These are phyloP conservation scores for Cyaniris semiargus DNA, from an alignment of 2,888 invertebrate species.

Conservation along the genomic window DNA sequence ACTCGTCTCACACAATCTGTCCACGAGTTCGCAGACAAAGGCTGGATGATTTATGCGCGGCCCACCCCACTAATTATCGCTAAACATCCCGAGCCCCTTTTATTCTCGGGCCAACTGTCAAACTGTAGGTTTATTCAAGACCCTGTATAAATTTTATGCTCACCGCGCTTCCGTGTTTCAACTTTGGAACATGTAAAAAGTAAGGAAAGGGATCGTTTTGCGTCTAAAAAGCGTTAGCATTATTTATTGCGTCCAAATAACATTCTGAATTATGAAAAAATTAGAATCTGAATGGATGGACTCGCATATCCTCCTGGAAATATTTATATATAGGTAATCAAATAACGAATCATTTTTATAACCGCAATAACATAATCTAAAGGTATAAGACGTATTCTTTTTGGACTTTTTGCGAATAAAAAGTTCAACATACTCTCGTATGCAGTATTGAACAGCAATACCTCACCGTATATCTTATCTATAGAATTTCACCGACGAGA, in stretches of 20 bases:
- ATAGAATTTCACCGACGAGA: slow-evolving; percentile 14
- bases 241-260: too few species aligned
- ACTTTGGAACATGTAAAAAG: slow-evolving; percentile 1
- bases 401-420: neutral
- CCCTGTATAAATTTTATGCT: slow-evolving; percentile 33
- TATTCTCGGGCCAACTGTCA: slow-evolving; percentile 36
- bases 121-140: slow-evolving; percentile 34
- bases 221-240: too few species aligned
- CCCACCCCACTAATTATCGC: slow-evolving; percentile 43
- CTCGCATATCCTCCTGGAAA: too few species aligned
- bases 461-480: slow-evolving; percentile 8
- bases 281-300: neutral
- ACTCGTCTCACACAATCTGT: slow-evolving; percentile 35
- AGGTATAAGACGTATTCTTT: neutral
- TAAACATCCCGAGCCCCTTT: slow-evolving; percentile 38
- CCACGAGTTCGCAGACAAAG: slow-evolving; percentile 38
- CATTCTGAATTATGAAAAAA: neutral
- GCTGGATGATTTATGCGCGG: slow-evolving; percentile 42
- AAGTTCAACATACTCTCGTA: neutral
- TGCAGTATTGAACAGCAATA: slow-evolving; percentile 5
- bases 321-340: too few species aligned
- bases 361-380: neutral
- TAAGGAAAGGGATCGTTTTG: neutral
- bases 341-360: too few species aligned
- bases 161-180: neutral